phyloP scores from a whole-genome alignment of 2,797 vertebrate species.

The Zonotrichia albicollis region DNA sequence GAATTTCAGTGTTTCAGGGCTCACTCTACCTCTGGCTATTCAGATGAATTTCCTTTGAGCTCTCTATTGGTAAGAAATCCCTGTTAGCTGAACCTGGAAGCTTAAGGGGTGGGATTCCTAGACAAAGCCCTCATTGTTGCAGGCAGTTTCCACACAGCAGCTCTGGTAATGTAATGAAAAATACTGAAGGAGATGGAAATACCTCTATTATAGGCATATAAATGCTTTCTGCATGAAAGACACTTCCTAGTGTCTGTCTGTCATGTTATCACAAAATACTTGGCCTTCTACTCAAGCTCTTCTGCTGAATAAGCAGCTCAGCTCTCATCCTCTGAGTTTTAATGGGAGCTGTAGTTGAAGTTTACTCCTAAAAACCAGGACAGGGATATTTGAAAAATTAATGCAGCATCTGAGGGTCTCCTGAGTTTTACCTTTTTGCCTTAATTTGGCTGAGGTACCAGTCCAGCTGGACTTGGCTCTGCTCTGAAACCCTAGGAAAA shows the following conservation, averaged over 20 bases:
- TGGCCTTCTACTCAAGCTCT: background rate
- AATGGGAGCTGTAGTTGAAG: background rate
- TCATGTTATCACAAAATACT: background rate
- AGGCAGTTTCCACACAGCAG: background rate
- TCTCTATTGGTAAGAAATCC: background rate
- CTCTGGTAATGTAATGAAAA: background rate
- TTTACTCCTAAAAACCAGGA: slow-evolving; percentile 16
- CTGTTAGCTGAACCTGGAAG: background rate
- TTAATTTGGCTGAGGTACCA: background rate
- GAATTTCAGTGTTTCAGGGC: background rate
- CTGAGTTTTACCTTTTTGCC: background rate
- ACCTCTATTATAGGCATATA: background rate
- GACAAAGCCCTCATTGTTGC: background rate
- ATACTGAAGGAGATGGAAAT: background rate
- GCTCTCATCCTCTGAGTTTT: background rate
- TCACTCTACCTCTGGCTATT: background rate
- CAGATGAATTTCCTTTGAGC: background rate
- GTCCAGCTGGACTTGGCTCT: background rate
- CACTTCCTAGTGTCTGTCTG: background rate
- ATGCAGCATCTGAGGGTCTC: background rate
- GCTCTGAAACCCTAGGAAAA: background rate
- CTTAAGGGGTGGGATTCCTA: background rate
- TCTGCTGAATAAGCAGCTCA: slow-evolving; percentile 35
- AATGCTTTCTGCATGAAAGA: background rate
- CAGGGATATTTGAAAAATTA: slow-evolving; percentile 36